Evolutionary conservation across 2,888 invertebrate species (phyloP).

Genomic region (Syritta pipiens): DNA sequence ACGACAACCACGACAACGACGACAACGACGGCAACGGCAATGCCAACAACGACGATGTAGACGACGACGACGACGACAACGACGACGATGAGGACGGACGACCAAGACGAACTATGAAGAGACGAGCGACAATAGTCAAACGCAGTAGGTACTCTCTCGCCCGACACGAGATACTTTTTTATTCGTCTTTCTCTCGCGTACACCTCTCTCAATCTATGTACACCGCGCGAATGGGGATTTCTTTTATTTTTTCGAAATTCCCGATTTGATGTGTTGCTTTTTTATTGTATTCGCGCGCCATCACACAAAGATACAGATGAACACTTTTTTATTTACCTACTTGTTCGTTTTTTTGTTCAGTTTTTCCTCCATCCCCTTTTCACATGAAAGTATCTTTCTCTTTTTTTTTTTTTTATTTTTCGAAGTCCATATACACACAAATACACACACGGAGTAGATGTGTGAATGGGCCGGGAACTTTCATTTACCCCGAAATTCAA

Average conservation of each 20-base stretch:
- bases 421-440: slow-evolving; percentile 8
- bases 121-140: slow-evolving; percentile 63
- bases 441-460: too few relatives aligned
- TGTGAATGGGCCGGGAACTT: slow-evolving; percentile 18
- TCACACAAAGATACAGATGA: slow-evolving; percentile 25
- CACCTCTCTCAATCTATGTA: slow-evolving; percentile 14
- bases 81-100: slow-evolving; percentile 48
- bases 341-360: slow-evolving; percentile 11
- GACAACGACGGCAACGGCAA: slow-evolving; percentile 23
- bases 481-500: slow-evolving; percentile 15
- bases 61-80: slow-evolving; percentile 28
- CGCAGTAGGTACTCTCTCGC: slow-evolving; percentile 30
- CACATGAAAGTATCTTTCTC: not conserved
- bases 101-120: slow-evolving; percentile 61
- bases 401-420: slow-evolving; percentile 1
- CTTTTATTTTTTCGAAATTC: slow-evolving; percentile 68
- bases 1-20: slow-evolving; percentile 34
- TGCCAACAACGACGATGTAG: not conserved
- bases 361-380: slow-evolving; percentile 14
- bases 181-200: slow-evolving; percentile 49
- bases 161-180: slow-evolving; percentile 50
- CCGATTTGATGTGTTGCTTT: slow-evolving; percentile 48
- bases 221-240: slow-evolving; percentile 39
- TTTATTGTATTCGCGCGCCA: slow-evolving; percentile 39
- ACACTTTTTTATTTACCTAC: slow-evolving; percentile 5